A percentile compares a stretch with the other conserved stretches of the same genome.
phyloP scores from a whole-genome alignment of 2,797 vertebrate genomes.

The Sparidentex hasta region DNA sequence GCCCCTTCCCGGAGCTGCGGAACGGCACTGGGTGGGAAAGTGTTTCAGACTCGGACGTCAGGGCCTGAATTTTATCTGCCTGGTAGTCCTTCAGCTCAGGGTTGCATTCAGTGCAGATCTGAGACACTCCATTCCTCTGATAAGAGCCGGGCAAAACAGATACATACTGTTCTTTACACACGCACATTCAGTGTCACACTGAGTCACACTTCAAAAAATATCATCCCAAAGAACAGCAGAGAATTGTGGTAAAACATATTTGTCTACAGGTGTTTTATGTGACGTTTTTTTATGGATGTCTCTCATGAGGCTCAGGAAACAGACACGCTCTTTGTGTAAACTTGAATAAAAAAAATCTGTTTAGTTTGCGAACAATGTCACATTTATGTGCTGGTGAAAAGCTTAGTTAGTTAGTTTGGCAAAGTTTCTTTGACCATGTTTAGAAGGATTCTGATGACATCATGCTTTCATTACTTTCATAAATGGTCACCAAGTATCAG shows the following conservation, averaged over 20 bases:
- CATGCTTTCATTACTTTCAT: not conserved
- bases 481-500: not conserved
- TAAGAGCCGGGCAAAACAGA: conserved; percentile 59
- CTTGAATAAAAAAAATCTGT: not conserved
- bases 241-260: no score
- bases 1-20: conserved; percentile 11
- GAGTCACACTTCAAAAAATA: conserved; percentile 9
- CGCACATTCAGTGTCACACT: not conserved
- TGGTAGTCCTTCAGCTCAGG: conserved; percentile 73
- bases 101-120: conserved; percentile 58
- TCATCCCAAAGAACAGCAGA: not conserved
- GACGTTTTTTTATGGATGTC: not conserved
- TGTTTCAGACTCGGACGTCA: conserved; percentile 28
- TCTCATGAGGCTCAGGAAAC: not conserved
- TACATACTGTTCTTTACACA: conserved; percentile 50
- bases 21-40: conserved; percentile 41
- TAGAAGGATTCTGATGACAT: not conserved
- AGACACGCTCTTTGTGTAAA: not conserved
- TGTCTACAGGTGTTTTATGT: no score
- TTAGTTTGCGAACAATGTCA: not conserved
- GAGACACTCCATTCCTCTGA: conserved; percentile 63
- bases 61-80: conserved; percentile 69
- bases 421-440: not conserved
- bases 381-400: not conserved
- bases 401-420: conserved; percentile 26